phyloP scores from a whole-genome alignment of 2,113 vertebrate genomes.

The Myrmecobius fasciatus region DNA sequence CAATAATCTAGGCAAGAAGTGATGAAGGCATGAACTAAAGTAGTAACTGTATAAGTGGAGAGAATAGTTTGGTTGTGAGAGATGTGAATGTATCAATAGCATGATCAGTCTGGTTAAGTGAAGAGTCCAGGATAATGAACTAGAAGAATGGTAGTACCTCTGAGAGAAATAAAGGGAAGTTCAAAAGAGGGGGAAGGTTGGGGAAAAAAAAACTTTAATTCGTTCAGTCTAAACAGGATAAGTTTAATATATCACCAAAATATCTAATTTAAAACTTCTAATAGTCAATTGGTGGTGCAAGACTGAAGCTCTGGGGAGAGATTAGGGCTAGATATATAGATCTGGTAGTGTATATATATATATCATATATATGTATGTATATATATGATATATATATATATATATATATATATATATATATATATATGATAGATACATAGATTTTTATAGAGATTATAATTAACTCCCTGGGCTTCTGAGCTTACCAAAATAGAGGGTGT shows the following conservation, averaged over 20 bases:
- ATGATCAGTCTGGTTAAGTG: not conserved
- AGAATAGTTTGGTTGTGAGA: not conserved
- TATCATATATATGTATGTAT: too few relatives aligned
- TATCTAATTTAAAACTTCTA: not conserved
- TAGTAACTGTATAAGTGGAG: not conserved
- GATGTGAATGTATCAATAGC: not conserved
- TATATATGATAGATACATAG: too few relatives aligned
- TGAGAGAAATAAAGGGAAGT: not conserved
- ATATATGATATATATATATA: too few relatives aligned
- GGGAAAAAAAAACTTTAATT: not conserved
- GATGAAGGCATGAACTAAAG: not conserved
- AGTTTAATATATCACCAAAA: not conserved
- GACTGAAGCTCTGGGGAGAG: not conserved
- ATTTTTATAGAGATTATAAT: not conserved
- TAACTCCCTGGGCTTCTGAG: not conserved
- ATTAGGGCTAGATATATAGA: not conserved
- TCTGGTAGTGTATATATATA: too few relatives aligned
- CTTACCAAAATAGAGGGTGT: not conserved
- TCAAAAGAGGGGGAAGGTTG: not conserved
- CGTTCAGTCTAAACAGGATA: not conserved
- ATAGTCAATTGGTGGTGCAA: not conserved
- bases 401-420: too few relatives aligned
- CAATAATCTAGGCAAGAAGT: not conserved
- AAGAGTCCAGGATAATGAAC: not conserved
- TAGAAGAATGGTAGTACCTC: not conserved